A percentile compares a stretch with the other conserved stretches of the same genome.
phyloP scores from a whole-genome alignment of 35 echinoderm and acorn worm species.

The Ptychodera flava region DNA sequence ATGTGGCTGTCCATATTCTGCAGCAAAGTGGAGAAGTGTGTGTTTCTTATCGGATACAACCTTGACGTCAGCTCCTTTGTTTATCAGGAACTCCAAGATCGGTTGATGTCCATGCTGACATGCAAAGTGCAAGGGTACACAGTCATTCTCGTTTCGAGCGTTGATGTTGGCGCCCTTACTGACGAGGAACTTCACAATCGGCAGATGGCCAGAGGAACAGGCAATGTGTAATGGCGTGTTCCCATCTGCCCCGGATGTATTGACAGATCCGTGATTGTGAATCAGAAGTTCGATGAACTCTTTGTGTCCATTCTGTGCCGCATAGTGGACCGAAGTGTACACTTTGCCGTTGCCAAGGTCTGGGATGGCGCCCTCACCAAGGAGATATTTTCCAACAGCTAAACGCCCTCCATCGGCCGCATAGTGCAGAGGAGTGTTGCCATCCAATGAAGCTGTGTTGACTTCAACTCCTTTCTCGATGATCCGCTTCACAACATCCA shows the following conservation, averaged over 20 bases:
- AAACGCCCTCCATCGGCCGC: not conserved
- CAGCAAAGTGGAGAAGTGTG: not conserved
- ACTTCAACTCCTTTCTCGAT: not conserved
- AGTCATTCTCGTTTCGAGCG: conserved; percentile 56
- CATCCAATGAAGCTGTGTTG: not conserved
- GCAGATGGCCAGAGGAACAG: conserved; percentile 48
- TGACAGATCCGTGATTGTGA: conserved; percentile 26
- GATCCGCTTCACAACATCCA: not conserved
- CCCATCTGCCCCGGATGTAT: conserved; percentile 37
- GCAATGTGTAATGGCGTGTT: conserved; percentile 81
- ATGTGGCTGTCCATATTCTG: not conserved
- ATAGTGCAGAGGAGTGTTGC: not conserved
- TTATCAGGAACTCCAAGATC: conserved; percentile 68
- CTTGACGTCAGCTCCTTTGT: conserved; percentile 32
- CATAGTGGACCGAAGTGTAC: not conserved
- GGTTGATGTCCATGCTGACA: conserved; percentile 53
- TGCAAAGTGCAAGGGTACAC: conserved; percentile 56
- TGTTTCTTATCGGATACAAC: not conserved
- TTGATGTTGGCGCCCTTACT: conserved; percentile 46
- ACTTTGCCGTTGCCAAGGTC: not conserved
- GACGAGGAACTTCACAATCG: conserved; percentile 62
- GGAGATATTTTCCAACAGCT: not conserved
- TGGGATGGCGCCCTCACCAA: not conserved
- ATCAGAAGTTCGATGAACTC: not conserved
- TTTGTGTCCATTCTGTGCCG: not conserved